phyloP scores from a whole-genome alignment of 2,888 invertebrate genomes.

The Spisula solida region DNA sequence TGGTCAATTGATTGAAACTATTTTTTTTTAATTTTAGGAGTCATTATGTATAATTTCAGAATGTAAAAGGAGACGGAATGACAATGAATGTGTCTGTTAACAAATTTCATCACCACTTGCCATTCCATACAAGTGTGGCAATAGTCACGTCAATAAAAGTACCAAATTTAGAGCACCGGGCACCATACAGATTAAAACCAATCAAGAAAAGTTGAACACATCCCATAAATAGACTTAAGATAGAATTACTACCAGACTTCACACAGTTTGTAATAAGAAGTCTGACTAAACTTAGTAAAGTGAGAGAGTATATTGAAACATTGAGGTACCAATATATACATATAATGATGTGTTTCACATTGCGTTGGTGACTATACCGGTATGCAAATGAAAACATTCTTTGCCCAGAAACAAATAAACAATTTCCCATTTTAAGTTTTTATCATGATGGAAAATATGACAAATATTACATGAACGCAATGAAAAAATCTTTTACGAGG shows the following conservation, averaged over 20 bases:
- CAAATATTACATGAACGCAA: background rate
- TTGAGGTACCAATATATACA: no score
- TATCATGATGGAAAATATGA: no score
- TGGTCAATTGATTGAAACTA: no score
- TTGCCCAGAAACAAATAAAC: no score
- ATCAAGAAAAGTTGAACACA: background rate
- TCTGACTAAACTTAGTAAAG: background rate
- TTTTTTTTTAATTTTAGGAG: no score
- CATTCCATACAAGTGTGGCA: background rate
- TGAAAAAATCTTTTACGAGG: no score
- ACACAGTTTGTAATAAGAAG: background rate
- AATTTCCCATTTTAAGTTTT: no score
- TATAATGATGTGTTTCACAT: no score
- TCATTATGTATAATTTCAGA: background rate
- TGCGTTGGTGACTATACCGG: no score
- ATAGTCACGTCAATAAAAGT: background rate
- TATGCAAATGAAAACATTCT: no score
- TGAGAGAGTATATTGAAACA: background rate
- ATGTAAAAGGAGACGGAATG: background rate
- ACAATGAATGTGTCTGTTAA: slow-evolving; percentile 10
- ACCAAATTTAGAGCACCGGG: background rate
- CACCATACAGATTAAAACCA: background rate
- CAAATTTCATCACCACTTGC: background rate
- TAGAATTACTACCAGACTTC: background rate
- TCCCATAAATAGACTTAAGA: background rate